A percentile compares a stretch with the other conserved stretches of the same genome.
These are phyloP conservation scores for Drosophila seguyi DNA, from an alignment of 1,140 invertebrate genomes.

Conservation along the genomic window DNA sequence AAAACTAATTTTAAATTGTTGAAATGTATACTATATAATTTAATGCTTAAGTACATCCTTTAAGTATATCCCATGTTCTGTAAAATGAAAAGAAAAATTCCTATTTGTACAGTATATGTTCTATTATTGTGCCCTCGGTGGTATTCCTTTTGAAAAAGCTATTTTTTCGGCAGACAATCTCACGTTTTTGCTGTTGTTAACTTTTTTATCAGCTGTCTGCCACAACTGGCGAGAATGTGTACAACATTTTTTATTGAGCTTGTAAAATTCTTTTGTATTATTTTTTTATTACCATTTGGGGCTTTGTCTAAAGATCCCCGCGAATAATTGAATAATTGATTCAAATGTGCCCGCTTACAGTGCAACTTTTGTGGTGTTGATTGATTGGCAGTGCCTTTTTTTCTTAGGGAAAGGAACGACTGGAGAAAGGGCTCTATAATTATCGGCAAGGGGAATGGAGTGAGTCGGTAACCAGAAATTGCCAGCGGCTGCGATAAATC, in stretches of 20 bases:
- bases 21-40: background rate
- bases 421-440: slow-evolving; percentile 12
- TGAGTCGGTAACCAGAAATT: slow-evolving; percentile 13
- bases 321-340: slow-evolving; percentile 27
- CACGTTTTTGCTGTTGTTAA: slow-evolving; percentile 29
- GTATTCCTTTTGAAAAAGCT: background rate
- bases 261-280: background rate
- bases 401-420: slow-evolving; percentile 2
- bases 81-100: too few relatives aligned
- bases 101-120: too few relatives aligned
- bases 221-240: slow-evolving; percentile 1
- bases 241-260: background rate
- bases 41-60: background rate
- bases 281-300: background rate
- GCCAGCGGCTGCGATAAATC: slow-evolving; percentile 36
- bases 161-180: slow-evolving; percentile 23
- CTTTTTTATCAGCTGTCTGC: slow-evolving; percentile 45
- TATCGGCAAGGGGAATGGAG: background rate
- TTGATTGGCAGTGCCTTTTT: slow-evolving; percentile 6
- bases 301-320: background rate
- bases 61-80: too few relatives aligned
- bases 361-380: slow-evolving; percentile 3
- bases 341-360: slow-evolving; percentile 2
- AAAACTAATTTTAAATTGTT: background rate
- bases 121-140: background rate